phyloP scores from a whole-genome alignment of 1,140 invertebrate genomes.

The Sycophaga agraensis region DNA sequence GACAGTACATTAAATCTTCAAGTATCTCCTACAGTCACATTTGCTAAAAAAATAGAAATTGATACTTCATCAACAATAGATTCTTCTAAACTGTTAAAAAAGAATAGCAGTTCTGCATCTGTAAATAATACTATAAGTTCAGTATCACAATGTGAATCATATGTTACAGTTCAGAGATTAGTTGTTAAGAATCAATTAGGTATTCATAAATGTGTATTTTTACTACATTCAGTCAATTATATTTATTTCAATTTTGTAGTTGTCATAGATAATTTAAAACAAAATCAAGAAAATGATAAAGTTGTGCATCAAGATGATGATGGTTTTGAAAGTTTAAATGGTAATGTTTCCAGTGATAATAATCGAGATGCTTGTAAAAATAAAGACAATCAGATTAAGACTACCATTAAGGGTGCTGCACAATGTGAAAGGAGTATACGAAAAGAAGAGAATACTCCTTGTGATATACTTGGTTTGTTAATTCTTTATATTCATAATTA shows the following conservation, averaged over 20 bases:
- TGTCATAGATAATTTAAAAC: conserved; percentile 33
- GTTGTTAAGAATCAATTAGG: conserved; percentile 24
- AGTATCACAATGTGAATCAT: too few species aligned
- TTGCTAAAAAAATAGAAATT: conserved; percentile 50
- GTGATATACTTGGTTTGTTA: conserved; percentile 35
- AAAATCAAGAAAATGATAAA: conserved; percentile 36
- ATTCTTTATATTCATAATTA: too few species aligned
- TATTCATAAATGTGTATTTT: not conserved
- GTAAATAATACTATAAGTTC: not conserved
- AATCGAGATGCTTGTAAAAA: conserved; percentile 42
- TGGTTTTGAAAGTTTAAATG: conserved; percentile 83
- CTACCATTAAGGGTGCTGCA: not conserved
- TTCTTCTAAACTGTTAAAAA: not conserved
- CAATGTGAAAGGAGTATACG: not conserved
- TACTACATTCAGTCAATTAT: not conserved
- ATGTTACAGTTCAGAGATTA: conserved; percentile 2
- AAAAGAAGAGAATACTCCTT: not conserved
- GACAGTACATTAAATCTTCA: conserved; percentile 32
- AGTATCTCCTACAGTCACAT: conserved; percentile 49
- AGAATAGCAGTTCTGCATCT: not conserved
- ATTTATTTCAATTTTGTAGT: conserved; percentile 20
- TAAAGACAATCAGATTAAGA: conserved; percentile 6
- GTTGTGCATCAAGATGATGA: conserved; percentile 67
- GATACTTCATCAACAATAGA: conserved; percentile 34
- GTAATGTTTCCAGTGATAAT: conserved; percentile 75